phyloP scores from a whole-genome alignment of 23 tunicate species.

The Ascidia mentula region DNA sequence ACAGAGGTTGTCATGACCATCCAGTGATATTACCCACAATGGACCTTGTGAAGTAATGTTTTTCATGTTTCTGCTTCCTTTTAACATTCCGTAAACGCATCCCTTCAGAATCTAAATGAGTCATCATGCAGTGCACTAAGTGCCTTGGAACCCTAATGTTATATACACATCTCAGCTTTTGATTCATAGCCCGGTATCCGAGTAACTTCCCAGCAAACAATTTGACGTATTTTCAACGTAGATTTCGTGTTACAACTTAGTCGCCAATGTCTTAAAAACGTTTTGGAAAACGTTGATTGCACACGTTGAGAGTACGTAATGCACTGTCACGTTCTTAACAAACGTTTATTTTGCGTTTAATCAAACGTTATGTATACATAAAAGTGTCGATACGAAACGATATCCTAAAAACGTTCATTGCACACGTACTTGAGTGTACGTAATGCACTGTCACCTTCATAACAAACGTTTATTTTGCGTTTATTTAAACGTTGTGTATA shows the following conservation, averaged over 20 bases:
- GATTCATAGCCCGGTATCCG: conserved; percentile 15
- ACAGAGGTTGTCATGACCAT: conserved; percentile 12
- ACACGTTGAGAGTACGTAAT: background rate
- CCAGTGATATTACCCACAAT: conserved; percentile 1
- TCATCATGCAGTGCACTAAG: background rate
- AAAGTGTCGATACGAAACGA: conserved; percentile 1
- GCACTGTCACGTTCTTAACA: background rate
- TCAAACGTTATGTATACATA: background rate
- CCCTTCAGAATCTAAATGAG: background rate
- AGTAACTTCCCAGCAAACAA: background rate
- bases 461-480: too few species aligned
- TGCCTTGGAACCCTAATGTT: conserved; percentile 15
- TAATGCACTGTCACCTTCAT: background rate
- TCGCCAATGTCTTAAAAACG: background rate
- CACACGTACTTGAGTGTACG: background rate
- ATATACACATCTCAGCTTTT: background rate
- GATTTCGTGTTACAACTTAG: background rate
- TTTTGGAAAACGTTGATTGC: background rate
- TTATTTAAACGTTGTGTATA: conserved; percentile 1
- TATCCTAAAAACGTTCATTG: background rate
- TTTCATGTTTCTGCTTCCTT: background rate
- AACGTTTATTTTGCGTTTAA: background rate
- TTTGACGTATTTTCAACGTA: background rate
- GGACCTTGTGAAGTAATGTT: background rate
- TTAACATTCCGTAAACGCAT: background rate